Evolutionary conservation across 2,888 invertebrate genomes (phyloP).

Genomic region (Hirtodrosophila duncani): DNA sequence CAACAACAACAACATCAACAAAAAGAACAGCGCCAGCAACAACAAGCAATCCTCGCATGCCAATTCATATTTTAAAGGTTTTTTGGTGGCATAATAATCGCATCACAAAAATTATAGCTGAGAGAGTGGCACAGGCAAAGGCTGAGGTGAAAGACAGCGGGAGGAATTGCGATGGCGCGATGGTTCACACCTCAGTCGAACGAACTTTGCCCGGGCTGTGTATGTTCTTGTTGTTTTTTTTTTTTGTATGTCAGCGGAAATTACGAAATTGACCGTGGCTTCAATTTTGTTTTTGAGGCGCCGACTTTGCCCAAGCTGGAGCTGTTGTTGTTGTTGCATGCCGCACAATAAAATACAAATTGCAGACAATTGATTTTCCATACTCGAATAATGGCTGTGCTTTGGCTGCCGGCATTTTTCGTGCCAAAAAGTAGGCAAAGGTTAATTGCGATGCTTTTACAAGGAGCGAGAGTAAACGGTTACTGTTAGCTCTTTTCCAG

Average conservation of each 20-base stretch:
- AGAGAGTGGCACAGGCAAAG: not conserved
- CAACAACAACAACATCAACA: conserved; percentile 6
- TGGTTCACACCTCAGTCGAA: no score
- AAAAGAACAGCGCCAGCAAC: conserved; percentile 3
- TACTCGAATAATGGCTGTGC: conserved; percentile 56
- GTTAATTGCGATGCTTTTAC: conserved; percentile 65
- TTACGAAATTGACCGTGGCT: conserved; percentile 70
- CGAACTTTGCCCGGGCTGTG: no score
- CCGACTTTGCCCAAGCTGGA: no score
- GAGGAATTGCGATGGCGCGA: conserved; percentile 22
- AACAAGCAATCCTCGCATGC: conserved; percentile 21
- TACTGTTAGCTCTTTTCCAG: no score
- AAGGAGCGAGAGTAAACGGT: no score
- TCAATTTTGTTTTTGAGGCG: conserved; percentile 41
- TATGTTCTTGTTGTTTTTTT: not conserved
- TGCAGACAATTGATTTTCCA: conserved; percentile 67
- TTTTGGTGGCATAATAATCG: conserved; percentile 38
- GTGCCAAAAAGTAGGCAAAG: conserved; percentile 58
- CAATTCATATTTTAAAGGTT: conserved; percentile 59
- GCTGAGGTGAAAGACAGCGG: no score
- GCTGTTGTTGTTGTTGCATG: not conserved
- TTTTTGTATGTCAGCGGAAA: conserved; percentile 60
- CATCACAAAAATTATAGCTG: conserved; percentile 31
- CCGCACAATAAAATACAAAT: conserved; percentile 61
- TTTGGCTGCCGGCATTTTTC: conserved; percentile 12